Base-by-base conservation (phyloP, 2,113 vertebrate species). In the Osmerus eperlanus region DNA sequence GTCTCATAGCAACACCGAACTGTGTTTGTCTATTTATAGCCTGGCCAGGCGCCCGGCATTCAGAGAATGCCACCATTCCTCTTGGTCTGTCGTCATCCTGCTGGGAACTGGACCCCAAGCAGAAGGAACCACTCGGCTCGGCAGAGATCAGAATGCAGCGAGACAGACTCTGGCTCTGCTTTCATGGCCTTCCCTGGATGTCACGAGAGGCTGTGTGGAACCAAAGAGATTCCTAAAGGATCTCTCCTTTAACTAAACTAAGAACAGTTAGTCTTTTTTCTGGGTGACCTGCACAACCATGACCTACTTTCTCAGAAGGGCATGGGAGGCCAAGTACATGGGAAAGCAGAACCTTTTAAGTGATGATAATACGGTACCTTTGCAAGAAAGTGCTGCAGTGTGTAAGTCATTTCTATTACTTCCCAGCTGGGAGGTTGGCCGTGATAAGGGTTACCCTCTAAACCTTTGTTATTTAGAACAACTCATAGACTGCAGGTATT, bases 1-100 rank as follows among this genome's bases (percentile, higher is more conserved):
- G 71, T 81, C 65, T 77, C 83, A 77, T 79, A 78, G 81, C 83
- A 83, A 81, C 61, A 13, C 23, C 19, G 72, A 76, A 47, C 54
- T 11, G 28, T 59, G 55, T 23, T 47, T 23, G 60, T 66, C 79
- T 91, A 90, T 91, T 89, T 81, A 87, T 92, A 92, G 76, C 53
- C 21, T 3, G 51, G 62, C 23, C 9, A 62, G 84, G 82, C 90
- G 91, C 89, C 86, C 92, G 90, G 86, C 90, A 85, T 87, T 82
- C 84, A 79, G 61, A 75, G 82, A 89, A 89, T 81, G 77, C 80
- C 84, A 64, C 80, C 86, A 82, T 87, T 84, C 86, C 83, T 76
- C 67, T 67, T 69, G 55, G 41, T 47, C 41, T 47, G 41, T 47
- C 41, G 41, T 47, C 41, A 47, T 47, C 41, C 41, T 47, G 41